These are phyloP conservation scores for Zaprionus tsacasi DNA, from an alignment of 1,140 invertebrate species.

Conservation along the genomic window DNA sequence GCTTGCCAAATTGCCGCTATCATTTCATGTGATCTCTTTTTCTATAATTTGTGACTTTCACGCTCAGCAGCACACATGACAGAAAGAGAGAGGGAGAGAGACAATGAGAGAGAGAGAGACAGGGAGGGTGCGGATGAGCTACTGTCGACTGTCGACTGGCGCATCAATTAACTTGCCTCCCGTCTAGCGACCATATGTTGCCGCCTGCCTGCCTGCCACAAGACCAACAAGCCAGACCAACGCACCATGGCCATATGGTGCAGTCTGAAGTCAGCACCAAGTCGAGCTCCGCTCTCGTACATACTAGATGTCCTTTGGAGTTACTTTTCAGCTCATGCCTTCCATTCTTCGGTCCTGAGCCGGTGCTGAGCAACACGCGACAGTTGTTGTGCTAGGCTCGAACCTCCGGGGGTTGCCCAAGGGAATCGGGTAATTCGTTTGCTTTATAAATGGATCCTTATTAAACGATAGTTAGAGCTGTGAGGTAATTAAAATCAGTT, in stretches of 20 bases:
- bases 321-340: constrained; percentile 17
- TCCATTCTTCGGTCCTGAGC: neutral
- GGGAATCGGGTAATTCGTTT: neutral
- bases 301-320: constrained; percentile 24
- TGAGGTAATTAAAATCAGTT: constrained; percentile 1
- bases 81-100: constrained; percentile 10
- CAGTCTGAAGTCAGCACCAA: constrained; percentile 2
- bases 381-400: constrained; percentile 34
- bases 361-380: constrained; percentile 22
- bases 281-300: constrained; percentile 10
- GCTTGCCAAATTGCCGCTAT: constrained; percentile 83
- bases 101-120: neutral
- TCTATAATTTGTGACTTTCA: constrained; percentile 84
- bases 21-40: constrained; percentile 77
- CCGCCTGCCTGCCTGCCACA: constrained; percentile 45
- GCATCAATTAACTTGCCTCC: constrained; percentile 77
- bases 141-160: constrained; percentile 44
- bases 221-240: constrained; percentile 17
- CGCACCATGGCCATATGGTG: constrained; percentile 51
- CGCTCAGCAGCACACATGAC: constrained; percentile 74
- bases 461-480: neutral
- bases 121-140: constrained; percentile 55
- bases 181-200: constrained; percentile 77
- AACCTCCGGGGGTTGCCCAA: neutral
- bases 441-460: neutral